phyloP scores from a whole-genome alignment of 2,797 vertebrate species.

The Gambusia yucatana region DNA sequence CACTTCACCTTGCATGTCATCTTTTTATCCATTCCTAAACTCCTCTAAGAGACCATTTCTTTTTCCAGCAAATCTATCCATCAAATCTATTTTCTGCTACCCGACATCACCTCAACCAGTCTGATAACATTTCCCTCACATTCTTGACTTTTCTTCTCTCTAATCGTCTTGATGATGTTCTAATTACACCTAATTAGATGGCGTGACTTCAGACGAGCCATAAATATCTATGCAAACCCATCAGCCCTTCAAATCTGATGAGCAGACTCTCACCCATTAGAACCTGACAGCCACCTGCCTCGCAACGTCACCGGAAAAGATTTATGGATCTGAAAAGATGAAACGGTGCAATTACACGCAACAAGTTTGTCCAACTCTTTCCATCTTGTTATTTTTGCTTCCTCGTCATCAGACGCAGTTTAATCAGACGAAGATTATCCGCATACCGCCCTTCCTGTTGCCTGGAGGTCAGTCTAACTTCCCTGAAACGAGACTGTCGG shows the following conservation, averaged over 20 bases:
- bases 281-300: conserved; percentile 34
- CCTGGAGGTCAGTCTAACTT: conserved; percentile 22
- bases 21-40: not conserved
- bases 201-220: conserved; percentile 34
- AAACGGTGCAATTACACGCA: not conserved
- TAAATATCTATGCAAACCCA: conserved; percentile 58
- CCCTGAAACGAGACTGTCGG: conserved; percentile 5
- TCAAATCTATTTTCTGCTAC: not conserved
- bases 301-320: conserved; percentile 2
- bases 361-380: not conserved
- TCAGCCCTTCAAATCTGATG: conserved; percentile 48
- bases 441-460: not conserved
- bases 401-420: not conserved
- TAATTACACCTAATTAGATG: conserved; percentile 50
- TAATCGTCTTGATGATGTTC: conserved; percentile 55
- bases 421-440: not conserved
- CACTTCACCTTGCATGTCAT: not conserved
- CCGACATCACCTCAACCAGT: conserved; percentile 1
- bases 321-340: conserved; percentile 5
- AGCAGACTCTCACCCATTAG: conserved; percentile 26
- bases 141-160: conserved; percentile 9
- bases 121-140: not conserved
- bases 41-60: not conserved
- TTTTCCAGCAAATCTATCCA: not conserved
- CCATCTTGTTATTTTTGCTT: not conserved